Evolutionary conservation across 2,113 vertebrate species (phyloP).

Genomic region (Phalacrocorax carbo): DNA sequence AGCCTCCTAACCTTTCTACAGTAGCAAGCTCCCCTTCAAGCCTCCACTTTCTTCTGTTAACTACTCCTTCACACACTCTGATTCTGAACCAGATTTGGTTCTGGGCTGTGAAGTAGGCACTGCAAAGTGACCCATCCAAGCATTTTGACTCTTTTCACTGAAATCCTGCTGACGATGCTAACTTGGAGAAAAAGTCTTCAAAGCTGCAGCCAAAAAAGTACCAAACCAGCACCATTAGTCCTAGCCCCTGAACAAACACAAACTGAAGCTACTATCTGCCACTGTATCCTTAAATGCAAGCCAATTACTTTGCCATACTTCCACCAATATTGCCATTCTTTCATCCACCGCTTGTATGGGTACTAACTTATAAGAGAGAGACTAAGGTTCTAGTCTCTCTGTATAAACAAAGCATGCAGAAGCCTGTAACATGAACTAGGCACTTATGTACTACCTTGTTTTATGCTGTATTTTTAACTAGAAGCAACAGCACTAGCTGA

Average conservation of each 20-base stretch:
- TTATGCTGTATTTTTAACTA: neutral
- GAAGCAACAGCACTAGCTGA: neutral
- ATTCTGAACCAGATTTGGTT: neutral
- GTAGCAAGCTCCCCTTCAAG: neutral
- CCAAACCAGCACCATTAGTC: neutral
- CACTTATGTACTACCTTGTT: neutral
- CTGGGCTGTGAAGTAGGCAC: neutral
- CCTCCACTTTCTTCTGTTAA: neutral
- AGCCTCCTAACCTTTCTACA: neutral
- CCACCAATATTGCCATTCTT: neutral
- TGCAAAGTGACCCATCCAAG: neutral
- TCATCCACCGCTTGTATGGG: neutral
- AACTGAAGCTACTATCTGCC: neutral
- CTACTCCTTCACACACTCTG: neutral
- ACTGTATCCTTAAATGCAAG: neutral
- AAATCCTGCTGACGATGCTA: neutral
- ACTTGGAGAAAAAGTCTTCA: neutral
- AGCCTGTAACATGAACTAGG: neutral
- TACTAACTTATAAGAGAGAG: neutral
- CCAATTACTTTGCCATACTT: neutral
- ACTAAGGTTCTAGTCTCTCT: neutral
- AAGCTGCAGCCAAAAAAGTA: neutral
- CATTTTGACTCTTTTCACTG: neutral
- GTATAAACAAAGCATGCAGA: neutral
- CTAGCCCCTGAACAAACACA: neutral